Evolutionary conservation across 2,797 vertebrate genomes (phyloP).

Genomic region (Pipistrellus kuhlii): DNA sequence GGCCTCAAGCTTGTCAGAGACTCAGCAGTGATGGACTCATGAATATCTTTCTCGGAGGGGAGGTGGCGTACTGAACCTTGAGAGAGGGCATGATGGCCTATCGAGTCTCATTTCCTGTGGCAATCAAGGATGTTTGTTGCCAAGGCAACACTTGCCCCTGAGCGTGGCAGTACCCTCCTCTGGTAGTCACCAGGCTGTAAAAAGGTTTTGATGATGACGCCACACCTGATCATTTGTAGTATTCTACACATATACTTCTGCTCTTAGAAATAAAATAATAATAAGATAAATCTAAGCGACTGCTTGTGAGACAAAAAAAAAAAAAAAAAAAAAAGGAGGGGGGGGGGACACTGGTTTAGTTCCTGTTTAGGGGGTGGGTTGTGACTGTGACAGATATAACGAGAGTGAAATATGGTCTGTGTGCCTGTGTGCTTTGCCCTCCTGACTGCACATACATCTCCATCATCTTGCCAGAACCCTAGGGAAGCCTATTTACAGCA

Average conservation of each 20-base stretch:
- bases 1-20: conserved; percentile 87
- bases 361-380: background rate
- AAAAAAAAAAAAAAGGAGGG: background rate
- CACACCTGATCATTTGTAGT: background rate
- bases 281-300: background rate
- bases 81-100: conserved; percentile 74
- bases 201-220: background rate
- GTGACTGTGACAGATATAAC: background rate
- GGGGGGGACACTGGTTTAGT: background rate
- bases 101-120: conserved; percentile 78
- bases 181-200: background rate
- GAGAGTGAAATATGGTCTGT: background rate
- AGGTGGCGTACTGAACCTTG: conserved; percentile 78
- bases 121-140: conserved; percentile 69
- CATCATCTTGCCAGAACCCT: background rate
- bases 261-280: conserved; percentile 30
- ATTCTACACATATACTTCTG: background rate
- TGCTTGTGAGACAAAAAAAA: background rate
- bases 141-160: background rate
- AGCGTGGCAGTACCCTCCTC: background rate
- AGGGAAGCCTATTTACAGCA: conserved; percentile 8
- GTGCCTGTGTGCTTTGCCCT: conserved; percentile 19
- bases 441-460: background rate
- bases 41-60: conserved; percentile 84
- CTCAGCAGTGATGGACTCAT: conserved; percentile 88